phyloP scores from a whole-genome alignment of 2,888 invertebrate genomes.

The Clanis bilineata region DNA sequence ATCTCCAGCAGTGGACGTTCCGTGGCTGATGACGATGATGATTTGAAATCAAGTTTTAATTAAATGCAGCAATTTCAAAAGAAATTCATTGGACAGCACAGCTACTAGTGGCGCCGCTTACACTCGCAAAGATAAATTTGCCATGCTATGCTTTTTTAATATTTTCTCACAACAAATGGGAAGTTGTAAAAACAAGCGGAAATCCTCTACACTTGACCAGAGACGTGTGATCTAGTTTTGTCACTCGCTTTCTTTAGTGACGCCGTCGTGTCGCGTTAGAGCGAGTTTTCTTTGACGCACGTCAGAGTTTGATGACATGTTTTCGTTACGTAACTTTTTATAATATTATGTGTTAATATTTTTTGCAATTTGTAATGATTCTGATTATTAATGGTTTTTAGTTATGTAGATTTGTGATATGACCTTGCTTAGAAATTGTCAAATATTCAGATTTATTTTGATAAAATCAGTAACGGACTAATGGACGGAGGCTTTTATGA shows the following conservation, averaged over 20 bases:
- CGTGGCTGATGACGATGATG: no score
- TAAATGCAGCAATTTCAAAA: no score
- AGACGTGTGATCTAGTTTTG: slow-evolving; percentile 6
- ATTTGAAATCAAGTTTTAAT: no score
- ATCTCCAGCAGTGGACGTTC: no score
- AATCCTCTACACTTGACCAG: not conserved
- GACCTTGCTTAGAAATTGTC: no score
- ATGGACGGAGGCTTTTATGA: no score
- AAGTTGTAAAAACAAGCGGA: not conserved
- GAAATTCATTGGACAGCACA: no score
- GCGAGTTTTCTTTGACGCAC: not conserved
- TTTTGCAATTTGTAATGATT: not conserved
- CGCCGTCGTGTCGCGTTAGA: not conserved
- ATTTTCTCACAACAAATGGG: not conserved
- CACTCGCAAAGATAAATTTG: no score
- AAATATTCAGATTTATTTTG: no score
- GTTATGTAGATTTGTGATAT: not conserved
- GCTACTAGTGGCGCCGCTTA: no score
- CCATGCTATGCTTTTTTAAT: not conserved
- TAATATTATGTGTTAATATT: not conserved
- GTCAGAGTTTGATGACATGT: not conserved
- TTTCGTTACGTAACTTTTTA: not conserved
- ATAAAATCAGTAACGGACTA: no score
- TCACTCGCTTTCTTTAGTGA: slow-evolving; percentile 1
- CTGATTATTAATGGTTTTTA: not conserved